These are phyloP conservation scores for Asobara japonica DNA, from an alignment of 1,140 invertebrate genomes.

Conservation along the genomic window DNA sequence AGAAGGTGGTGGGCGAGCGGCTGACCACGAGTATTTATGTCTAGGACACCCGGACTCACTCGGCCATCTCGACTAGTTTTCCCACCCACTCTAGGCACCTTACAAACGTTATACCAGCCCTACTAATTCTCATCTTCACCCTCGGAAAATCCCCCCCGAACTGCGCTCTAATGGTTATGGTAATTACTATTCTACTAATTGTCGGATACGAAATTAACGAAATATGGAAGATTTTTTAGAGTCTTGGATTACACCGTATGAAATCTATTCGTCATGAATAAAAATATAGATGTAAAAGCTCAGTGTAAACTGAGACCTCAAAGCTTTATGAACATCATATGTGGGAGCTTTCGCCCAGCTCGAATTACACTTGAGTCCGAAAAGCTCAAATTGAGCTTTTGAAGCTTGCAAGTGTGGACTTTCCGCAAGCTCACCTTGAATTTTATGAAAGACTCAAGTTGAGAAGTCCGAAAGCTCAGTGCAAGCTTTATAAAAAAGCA, in stretches of 20 bases:
- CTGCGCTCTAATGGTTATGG: conserved; percentile 61
- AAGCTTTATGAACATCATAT: no score
- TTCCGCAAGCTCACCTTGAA: no score
- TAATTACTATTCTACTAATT: conserved; percentile 62
- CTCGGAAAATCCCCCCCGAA: background rate
- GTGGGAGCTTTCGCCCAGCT: no score
- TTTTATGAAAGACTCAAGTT: no score
- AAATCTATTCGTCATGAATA: no score
- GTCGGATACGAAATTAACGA: conserved; percentile 60
- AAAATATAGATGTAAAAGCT: no score
- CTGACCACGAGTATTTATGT: conserved; percentile 56
- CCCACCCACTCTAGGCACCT: conserved; percentile 31
- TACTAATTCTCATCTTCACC: conserved; percentile 3
- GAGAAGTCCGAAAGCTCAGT: no score
- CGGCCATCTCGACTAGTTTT: conserved; percentile 8
- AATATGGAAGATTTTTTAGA: background rate
- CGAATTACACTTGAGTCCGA: no score
- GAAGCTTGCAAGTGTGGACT: no score
- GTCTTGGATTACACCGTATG: background rate
- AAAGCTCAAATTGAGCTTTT: no score
- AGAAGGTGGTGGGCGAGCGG: conserved; percentile 40
- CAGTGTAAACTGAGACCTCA: no score
- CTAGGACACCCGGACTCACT: conserved; percentile 37
- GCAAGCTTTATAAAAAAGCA: no score
- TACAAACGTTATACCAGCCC: background rate